Evolutionary conservation across 2,113 vertebrate species (phyloP).

Genomic region (Puntigrus tetrazona): DNA sequence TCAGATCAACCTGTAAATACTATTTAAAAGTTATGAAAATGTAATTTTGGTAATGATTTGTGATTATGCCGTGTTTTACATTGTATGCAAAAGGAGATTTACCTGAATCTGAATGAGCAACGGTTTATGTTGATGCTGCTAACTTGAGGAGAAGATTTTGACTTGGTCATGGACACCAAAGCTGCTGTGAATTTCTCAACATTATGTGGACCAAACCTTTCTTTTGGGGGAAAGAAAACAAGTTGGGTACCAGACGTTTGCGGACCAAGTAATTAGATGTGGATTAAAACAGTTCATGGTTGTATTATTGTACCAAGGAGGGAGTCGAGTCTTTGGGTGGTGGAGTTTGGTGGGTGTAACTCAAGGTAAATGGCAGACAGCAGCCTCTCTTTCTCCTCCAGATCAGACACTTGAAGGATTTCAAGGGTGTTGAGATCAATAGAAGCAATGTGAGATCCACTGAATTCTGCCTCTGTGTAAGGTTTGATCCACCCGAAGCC

Average conservation of each 20-base stretch:
- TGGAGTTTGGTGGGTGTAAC: conserved; percentile 68
- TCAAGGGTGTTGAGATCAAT: conserved; percentile 70
- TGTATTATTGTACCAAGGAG: conserved; percentile 64
- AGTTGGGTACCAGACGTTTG: background rate
- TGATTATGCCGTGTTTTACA: background rate
- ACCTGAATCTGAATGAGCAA: conserved; percentile 64
- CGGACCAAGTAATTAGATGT: background rate
- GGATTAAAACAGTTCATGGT: background rate
- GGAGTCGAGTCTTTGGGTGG: conserved; percentile 63
- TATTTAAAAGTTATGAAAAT: background rate
- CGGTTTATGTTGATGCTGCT: conserved; percentile 57
- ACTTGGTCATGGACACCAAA: conserved; percentile 62
- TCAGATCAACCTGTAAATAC: background rate
- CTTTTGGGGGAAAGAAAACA: conserved; percentile 41
- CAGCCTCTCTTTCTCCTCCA: conserved; percentile 72
- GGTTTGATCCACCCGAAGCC: conserved; percentile 7
- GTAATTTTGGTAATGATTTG: background rate
- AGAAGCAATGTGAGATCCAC: conserved; percentile 71
- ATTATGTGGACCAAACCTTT: conserved; percentile 54
- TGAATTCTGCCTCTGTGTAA: conserved; percentile 72
- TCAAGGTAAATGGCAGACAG: conserved; percentile 75
- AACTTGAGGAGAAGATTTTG: conserved; percentile 62
- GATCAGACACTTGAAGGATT: conserved; percentile 65
- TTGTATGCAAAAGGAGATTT: background rate
- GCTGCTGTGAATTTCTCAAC: conserved; percentile 64